These are phyloP conservation scores for Eudasyphora cyanicolor DNA, from an alignment of 2,888 invertebrate genomes.

Conservation along the genomic window DNA sequence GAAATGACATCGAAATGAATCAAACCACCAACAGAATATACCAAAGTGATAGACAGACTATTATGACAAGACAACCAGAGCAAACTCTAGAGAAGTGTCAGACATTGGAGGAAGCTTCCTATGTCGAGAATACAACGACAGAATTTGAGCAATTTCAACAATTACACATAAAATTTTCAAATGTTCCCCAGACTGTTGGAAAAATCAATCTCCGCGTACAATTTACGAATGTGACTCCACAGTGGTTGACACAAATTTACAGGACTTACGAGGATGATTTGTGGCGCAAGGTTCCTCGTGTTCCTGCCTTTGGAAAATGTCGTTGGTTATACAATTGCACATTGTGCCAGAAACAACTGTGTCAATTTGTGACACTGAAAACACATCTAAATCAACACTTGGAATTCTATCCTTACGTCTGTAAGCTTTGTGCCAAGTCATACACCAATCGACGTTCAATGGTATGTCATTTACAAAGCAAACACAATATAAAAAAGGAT, in stretches of 20 bases:
- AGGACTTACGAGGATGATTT: conserved; percentile 53
- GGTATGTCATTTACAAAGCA: conserved; percentile 21
- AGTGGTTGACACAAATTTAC: conserved; percentile 46
- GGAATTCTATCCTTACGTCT: conserved; percentile 47
- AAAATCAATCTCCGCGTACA: conserved; percentile 47
- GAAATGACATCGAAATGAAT: too few species aligned
- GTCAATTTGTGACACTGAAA: not conserved
- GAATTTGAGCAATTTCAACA: not conserved
- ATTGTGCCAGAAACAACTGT: conserved; percentile 25
- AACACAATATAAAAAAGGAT: not conserved
- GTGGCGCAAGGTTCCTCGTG: conserved; percentile 30
- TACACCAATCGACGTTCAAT: conserved; percentile 39
- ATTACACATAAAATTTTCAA: conserved; percentile 25
- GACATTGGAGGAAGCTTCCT: not conserved
- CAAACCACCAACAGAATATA: not conserved
- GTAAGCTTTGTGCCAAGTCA: conserved; percentile 41
- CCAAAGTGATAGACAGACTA: not conserved
- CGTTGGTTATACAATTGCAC: conserved; percentile 38
- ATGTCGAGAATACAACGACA: not conserved
- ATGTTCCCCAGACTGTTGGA: conserved; percentile 1
- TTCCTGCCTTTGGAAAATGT: not conserved
- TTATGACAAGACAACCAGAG: not conserved
- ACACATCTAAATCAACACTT: conserved; percentile 51
- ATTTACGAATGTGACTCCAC: conserved; percentile 6
- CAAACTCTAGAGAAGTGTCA: not conserved